A percentile compares a stretch with the other conserved stretches of the same genome.
These are phyloP conservation scores for Caradrina clavipalpis DNA, from an alignment of 2,888 invertebrate species.

Conservation along the genomic window DNA sequence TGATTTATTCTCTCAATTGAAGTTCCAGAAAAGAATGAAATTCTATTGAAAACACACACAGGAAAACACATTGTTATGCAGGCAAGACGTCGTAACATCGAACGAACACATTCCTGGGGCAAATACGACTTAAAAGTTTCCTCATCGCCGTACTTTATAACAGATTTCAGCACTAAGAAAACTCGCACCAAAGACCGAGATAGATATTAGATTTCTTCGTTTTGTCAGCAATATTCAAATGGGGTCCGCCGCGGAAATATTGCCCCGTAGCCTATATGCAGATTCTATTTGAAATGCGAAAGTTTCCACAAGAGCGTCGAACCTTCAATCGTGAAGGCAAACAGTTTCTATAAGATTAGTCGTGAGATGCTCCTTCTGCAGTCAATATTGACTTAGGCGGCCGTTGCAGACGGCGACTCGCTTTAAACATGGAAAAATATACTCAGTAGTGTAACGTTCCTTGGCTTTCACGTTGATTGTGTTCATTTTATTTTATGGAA, in stretches of 20 bases:
- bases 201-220: constrained; percentile 76
- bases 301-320: constrained; percentile 83
- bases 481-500: constrained; percentile 54
- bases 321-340: constrained; percentile 86
- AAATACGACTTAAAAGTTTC: constrained; percentile 56
- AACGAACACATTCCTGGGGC: constrained; percentile 41
- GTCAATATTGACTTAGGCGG: constrained; percentile 85
- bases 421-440: constrained; percentile 60
- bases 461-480: constrained; percentile 59
- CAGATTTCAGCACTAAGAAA: constrained; percentile 56
- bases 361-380: constrained; percentile 82
- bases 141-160: constrained; percentile 51
- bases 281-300: constrained; percentile 87
- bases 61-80: constrained; percentile 47
- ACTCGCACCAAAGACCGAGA: constrained; percentile 61
- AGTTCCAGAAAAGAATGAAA: constrained; percentile 23
- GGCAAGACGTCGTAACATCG: constrained; percentile 35
- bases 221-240: constrained; percentile 87
- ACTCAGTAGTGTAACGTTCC: constrained; percentile 53
- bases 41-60: constrained; percentile 51
- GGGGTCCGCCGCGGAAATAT: constrained; percentile 84
- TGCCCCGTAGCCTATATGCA: constrained; percentile 87
- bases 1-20: constrained; percentile 12
- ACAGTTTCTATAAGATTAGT: constrained; percentile 90
- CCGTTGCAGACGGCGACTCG: constrained; percentile 63